Percentiles rank a stretch among this genome's conserved stretches.
These are phyloP conservation scores for Saccostrea glomerata DNA, from an alignment of 1,140 invertebrate species.

Conservation along the genomic window DNA sequence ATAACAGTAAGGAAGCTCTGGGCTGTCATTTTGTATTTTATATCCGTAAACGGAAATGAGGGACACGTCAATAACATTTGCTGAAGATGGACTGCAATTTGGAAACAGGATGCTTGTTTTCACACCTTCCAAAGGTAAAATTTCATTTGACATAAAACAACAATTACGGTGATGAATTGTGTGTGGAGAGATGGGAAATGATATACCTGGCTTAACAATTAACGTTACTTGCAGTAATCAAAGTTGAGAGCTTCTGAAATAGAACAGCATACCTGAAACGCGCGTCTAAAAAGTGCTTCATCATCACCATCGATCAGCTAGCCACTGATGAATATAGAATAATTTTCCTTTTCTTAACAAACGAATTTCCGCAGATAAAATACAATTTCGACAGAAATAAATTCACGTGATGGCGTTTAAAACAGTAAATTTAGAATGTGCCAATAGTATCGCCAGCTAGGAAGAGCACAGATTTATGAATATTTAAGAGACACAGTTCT, in stretches of 20 bases:
- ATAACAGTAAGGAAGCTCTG: background rate
- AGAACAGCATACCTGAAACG: background rate
- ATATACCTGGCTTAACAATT: background rate
- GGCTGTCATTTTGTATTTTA: background rate
- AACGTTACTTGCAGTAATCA: background rate
- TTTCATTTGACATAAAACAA: background rate
- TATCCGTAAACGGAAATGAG: background rate
- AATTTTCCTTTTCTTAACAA: constrained; percentile 2
- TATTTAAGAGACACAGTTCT: background rate
- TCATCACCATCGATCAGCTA: background rate
- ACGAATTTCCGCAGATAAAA: constrained; percentile 14
- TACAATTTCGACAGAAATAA: background rate
- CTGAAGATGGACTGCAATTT: background rate
- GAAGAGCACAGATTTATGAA: background rate
- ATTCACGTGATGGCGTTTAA: background rate
- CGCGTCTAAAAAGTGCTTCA: background rate
- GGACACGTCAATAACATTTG: background rate
- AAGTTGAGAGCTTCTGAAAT: background rate
- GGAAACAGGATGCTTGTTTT: background rate
- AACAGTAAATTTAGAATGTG: background rate
- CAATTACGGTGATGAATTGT: constrained; percentile 16
- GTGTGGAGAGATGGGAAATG: background rate
- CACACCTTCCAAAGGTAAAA: background rate
- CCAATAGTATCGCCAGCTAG: background rate
- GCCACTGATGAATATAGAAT: background rate